Base-by-base conservation (phyloP, 1,140 invertebrate genomes). In the Mylabris phalerata region DNA sequence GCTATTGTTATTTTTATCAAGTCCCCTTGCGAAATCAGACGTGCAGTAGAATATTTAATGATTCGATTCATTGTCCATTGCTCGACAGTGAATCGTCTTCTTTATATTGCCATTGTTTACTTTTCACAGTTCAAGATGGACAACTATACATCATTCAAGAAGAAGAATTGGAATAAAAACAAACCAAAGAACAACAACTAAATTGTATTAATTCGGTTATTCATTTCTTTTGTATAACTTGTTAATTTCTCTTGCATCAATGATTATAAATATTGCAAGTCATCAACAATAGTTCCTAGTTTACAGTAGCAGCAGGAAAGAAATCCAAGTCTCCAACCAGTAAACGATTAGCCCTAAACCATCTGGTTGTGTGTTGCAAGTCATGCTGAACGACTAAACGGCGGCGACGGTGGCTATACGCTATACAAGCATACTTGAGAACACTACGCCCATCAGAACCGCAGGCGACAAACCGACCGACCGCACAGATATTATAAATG, bases 1-100 rank as follows among this genome's bases (percentile, higher is more conserved):
- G 54, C 65, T 66, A 67, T 69, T 67, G 67, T 69, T 69, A 63
- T 64, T 66, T 67, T 67, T 66, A 58, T 62, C 55, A 50, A 62
- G 59, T 62, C 65, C 62, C 65, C 64, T 68, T 61, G 66, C 67
- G 50, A 58, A 68, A 66, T 68, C 63, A 57, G 64, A 66, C 63
- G 65, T 68, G 67, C 59, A 58, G 66, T 55, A 54, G 66, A 68
- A 68, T 68, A 67, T 66, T 64, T 64, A 68, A 68, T 42, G 66
- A 65, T 63, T 57, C 59, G 56, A 62, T 65, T 55, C 66, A 66
- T 68, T 68, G 66, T 68, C 64, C 65, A 40, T 19, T n/a, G 51
- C 55, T 43, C 24, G 55, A 57, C 55, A 49, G 38, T 27, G 47
- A 42, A 49, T 49, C 48, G 47, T 57, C 47, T 49, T 39, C 47